Base-by-base conservation (phyloP, 2,797 vertebrate genomes). In the Sarcophilus harrisii region DNA sequence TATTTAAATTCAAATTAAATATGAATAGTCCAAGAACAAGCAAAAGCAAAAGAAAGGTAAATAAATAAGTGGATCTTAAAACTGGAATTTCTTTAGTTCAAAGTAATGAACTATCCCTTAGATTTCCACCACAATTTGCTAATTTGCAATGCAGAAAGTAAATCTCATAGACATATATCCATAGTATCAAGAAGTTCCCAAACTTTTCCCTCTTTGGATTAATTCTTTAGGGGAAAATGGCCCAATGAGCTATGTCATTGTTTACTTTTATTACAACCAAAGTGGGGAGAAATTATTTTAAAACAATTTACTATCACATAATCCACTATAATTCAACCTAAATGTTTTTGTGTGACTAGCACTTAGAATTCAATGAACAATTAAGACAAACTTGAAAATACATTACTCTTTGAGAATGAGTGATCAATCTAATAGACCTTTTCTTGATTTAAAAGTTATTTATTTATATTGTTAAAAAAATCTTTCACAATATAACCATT, bases 1-100 rank as follows among this genome's bases (percentile, higher is more conserved):
- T 96, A 32, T 62, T 95, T 95, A 95, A 90, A 92, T 92, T 92
- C 27, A 52, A 16, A 59, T 13, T 62, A 96, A 96, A 96, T 66
- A 93, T 95, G 52, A 49, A n/a, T 95, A 90, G 27, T 90, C 54
- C 52, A 96, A 92, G 91, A 45, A 45, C 1, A 87, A 58, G 29
- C 92, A 94, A n/a, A 94, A 93, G 0, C 95, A 32, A 91, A 89
- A 93, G 55, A 95, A 94, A 96, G 28, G 45, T 58, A 93, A 81
- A 87, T 87, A 32, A 87, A 87, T 87, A 32, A 87, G 38, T 4
- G 3, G 9, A 45, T 87, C 21, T 87, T 49, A 45, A 87, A 87
- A 81, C 38, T 87, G 8, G 3, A 87, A 93, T 93, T 87, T 14
- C 57, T 4, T 73, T 58, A 87, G 27, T 93, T 58, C 55, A 93